Conservation (phyloP, 2,888 invertebrate genomes). For the Tortricodes alternella region DNA sequence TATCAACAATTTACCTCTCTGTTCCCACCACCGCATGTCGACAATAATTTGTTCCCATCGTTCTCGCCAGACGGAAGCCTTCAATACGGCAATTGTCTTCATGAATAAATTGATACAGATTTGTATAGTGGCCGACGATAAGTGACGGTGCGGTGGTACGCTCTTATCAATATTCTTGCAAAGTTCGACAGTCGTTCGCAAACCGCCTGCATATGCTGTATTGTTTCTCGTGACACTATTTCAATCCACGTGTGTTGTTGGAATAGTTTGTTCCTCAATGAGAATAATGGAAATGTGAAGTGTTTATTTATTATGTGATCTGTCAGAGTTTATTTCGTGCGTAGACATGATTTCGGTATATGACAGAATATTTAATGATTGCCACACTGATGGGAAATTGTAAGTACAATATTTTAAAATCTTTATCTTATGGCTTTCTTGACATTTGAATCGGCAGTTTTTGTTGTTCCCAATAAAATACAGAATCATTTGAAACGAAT, state of each 20-base stretch:
- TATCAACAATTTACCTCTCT: background rate
- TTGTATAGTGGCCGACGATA: slow-evolving; percentile 71
- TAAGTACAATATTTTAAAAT: slow-evolving; percentile 52
- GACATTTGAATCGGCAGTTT: too few species aligned
- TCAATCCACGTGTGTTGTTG: slow-evolving; percentile 32
- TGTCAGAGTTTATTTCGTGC: slow-evolving; percentile 49
- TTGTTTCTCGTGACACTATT: slow-evolving; percentile 39
- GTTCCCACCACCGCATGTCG: slow-evolving; percentile 9
- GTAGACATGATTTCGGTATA: slow-evolving; percentile 64
- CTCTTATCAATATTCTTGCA: slow-evolving; percentile 74
- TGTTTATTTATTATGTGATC: background rate
- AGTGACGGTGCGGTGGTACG: slow-evolving; percentile 62
- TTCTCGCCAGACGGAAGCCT: slow-evolving; percentile 20
- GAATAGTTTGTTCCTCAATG: slow-evolving; percentile 22
- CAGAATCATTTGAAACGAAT: too few species aligned
- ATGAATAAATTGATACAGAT: slow-evolving; percentile 77
- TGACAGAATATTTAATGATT: slow-evolving; percentile 62
- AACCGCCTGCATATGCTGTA: slow-evolving; percentile 57
- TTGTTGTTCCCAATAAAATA: too few species aligned
- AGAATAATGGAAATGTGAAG: slow-evolving; percentile 14
- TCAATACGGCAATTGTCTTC: slow-evolving; percentile 61
- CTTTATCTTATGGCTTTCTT: too few species aligned
- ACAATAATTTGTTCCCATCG: slow-evolving; percentile 19
- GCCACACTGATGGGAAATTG: slow-evolving; percentile 76
- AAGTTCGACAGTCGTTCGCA: slow-evolving; percentile 63